Base-by-base conservation (phyloP, 2,888 invertebrate genomes). In the Drosophila picticornis region DNA sequence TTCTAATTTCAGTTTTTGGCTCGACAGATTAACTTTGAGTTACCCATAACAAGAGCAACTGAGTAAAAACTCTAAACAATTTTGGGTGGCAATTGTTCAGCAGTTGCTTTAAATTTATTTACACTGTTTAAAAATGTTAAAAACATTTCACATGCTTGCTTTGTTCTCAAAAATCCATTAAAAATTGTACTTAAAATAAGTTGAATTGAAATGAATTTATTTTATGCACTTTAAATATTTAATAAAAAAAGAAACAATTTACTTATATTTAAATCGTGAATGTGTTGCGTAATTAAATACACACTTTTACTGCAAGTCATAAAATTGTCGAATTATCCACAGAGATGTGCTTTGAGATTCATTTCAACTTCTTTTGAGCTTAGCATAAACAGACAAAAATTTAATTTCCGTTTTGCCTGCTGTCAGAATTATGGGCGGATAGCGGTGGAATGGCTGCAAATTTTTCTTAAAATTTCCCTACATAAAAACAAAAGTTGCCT, bases 321-420 rank as follows among this genome's bases (percentile, higher is more conserved):
- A 0, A 46, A 22, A 22, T 22, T 53, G 13, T 53, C 4, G 19
- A 10, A 19, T 13, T 16, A 5, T 36, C 31, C 16, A 11, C 27
- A 2, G 3, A 38, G 43, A 32, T 29, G 19, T 25, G 10, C 55
- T 61, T 51, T 22, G 10, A 16, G 6, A 36, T 6, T 60, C 13
- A 13, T 40, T 53, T 40, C 19, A 27, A 55, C 31, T 46, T 36
- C 25, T 25, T 51, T 36, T 16, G 32, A 22, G 51, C 25, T 48
- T 19, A 29, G 22, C 46, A 27, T 29, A 52, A 27, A 50, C 57
- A 60, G 60, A 25, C 61, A 34, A 68, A 69, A 79, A 74, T 79
- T 56, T 77, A 79, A 79, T 77, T 77, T 77, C 80, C 77, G 80
- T 46, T 65, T 34, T 16, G 55, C 57, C 43, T 34, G 38, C 52